phyloP scores from a whole-genome alignment of 1,140 invertebrate genomes.

The Pseudomyrmex gracilis region DNA sequence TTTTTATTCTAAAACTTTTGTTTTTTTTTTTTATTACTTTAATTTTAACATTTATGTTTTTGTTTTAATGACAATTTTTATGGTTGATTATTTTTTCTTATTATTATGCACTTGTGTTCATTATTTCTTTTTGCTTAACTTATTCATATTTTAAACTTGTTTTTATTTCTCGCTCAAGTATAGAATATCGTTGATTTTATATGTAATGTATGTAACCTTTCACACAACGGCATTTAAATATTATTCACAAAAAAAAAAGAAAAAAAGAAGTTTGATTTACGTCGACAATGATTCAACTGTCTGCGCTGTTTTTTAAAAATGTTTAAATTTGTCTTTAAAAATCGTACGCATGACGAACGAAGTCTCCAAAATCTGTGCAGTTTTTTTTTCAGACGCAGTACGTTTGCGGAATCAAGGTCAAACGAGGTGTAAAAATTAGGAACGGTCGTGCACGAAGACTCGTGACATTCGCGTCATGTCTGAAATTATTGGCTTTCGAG shows the following conservation, averaged over 20 bases:
- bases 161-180: no score
- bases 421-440: slow-evolving; percentile 42
- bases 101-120: no score
- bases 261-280: slow-evolving; percentile 48
- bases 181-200: no score
- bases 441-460: slow-evolving; percentile 40
- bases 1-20: not conserved
- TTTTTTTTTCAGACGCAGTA: not conserved
- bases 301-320: slow-evolving; percentile 30
- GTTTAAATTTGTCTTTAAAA: slow-evolving; percentile 40
- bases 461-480: slow-evolving; percentile 11
- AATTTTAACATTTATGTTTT: not conserved
- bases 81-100: not conserved
- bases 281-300: slow-evolving; percentile 42
- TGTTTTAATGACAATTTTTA: not conserved
- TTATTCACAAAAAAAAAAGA: not conserved
- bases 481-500: slow-evolving; percentile 26
- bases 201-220: not conserved
- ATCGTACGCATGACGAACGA: not conserved
- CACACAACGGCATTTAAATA: slow-evolving; percentile 20
- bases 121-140: no score
- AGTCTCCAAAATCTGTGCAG: not conserved
- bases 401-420: slow-evolving; percentile 49
- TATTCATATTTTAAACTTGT: no score
- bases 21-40: not conserved